Base-by-base conservation (phyloP, 2,797 vertebrate species). In the Holocentrus rufus region DNA sequence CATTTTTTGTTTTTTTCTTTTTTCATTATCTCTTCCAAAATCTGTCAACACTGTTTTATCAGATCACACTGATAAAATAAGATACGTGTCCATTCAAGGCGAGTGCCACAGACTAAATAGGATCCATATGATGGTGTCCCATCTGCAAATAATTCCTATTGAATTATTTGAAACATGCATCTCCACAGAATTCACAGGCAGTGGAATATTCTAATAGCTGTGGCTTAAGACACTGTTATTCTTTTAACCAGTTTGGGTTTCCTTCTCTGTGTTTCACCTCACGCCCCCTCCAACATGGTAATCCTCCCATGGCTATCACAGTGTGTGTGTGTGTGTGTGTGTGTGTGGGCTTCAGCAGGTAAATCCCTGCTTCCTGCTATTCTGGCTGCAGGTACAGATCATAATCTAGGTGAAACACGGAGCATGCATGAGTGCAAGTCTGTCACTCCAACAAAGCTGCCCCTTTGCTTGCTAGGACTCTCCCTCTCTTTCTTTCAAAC, bases 361-460 rank as follows among this genome's bases (percentile, higher is more conserved):
- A 84, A 84, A 78, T 84, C 72, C 72, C 67, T 73, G 71, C 80
- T 90, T 90, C 84, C 85, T 90, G 79, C 65, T 77, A 39, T 79
- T 85, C 65, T 89, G 72, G 57, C 69, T 67, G 62, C 47, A 79
- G 57, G 23, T 61, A 81, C 69, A 65, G 84, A 90, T 85, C 76
- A 82, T 66, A 83, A 76, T 87, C 65, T 76, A 61, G n/a, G 56
- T 65, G 66, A 88, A 83, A 84, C 80, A 63, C 65, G 57, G 57
- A 65, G 68, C 72, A 74, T 65, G 76, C 68, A 79, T 64, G 66
- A 77, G 50, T 60, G 54, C 66, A 72, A 69, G 47, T 25, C 72
- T 11, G 47, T 53, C 69, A 70, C 61, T 68, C 5, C 5, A 46
- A 60, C 60, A 74, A n/a, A 69, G 5, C 20, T 65, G 17, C 13